These are phyloP conservation scores for Tenualosa ilisha DNA, from an alignment of 2,797 vertebrate species.

Conservation along the genomic window DNA sequence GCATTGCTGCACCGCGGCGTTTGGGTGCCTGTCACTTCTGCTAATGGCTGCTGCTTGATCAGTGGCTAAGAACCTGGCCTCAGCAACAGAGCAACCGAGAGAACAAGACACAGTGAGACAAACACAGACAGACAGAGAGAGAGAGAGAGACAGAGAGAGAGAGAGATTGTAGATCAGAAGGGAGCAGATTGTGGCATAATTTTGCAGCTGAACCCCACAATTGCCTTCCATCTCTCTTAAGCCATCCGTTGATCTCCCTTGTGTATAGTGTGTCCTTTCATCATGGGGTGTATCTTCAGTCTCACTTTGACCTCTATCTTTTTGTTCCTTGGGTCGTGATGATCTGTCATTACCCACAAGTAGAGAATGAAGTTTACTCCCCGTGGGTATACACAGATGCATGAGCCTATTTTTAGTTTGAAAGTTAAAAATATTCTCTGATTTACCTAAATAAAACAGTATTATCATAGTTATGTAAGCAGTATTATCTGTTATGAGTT, in stretches of 20 bases:
- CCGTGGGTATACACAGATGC: background rate
- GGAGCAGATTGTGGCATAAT: background rate
- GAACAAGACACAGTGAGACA: background rate
- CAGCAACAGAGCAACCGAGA: background rate
- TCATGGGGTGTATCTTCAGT: background rate
- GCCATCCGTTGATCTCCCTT: background rate
- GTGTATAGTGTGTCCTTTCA: background rate
- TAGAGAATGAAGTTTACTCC: background rate
- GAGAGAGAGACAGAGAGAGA: background rate
- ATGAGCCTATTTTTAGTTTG: background rate
- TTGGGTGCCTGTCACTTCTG: constrained; percentile 18
- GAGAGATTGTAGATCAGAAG: background rate
- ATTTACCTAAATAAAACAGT: background rate
- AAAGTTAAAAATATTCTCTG: background rate
- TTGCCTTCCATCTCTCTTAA: background rate
- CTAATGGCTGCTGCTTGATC: background rate
- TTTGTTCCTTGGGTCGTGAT: background rate
- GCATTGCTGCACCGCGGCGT: background rate
- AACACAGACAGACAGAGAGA: background rate
- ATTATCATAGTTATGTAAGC: constrained; percentile 1
- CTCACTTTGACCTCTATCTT: background rate
- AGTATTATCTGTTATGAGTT: background rate
- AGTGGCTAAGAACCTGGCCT: background rate
- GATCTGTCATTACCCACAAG: background rate
- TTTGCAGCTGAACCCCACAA: background rate